Base-by-base conservation (phyloP, 2,888 invertebrate genomes). In the Craniophora ligustri region DNA sequence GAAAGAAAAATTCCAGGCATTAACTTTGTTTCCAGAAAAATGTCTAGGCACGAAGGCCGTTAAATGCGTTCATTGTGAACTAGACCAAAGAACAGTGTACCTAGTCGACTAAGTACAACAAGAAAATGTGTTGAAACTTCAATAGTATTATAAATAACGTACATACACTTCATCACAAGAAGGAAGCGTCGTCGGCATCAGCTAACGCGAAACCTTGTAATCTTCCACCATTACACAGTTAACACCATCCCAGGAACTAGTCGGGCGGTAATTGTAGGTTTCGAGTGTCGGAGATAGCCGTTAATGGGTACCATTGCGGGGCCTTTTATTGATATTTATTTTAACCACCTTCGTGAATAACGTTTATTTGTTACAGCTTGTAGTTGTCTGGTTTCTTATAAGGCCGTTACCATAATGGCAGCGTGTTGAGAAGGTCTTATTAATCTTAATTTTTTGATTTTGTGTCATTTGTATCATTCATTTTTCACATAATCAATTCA, bases 251-350 rank as follows among this genome's bases (percentile, higher is more conserved):
- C 21, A 31, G 40, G 15, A 21, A 23, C 28, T 40, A 10, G 11
- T 23, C n/a, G 32, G 35, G 2, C 36, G 16, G 40, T 62, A 41
- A 51, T 18, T 23, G 21, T 40, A 2, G 42, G 26, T 21, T 23
- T 57, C 10, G 10, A 39, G 65, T 49, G 60, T 42, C 65, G 38
- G 44, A 39, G 50, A 65, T 36, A 14, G 26, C 42, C 50, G 50
- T 65, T 62, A 49, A 62, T 65, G 40, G 40, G 5, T 1, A 10
- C 2, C 4, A 7, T 14, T 15, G 7, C 13, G 21, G 4, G n/a
- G 26, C 15, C 8, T 62, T 42, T 65, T 65, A 65, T 40, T 58
- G 50, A 40, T 8, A 40, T 65, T 64, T 32, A 26, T 36, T 26
- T 46, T 19, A 64, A 38, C 21, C 38, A 11, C 6, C 8, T 58